Base-by-base conservation (phyloP, 2,797 vertebrate genomes). In the Hydrocynus forskahlii region DNA sequence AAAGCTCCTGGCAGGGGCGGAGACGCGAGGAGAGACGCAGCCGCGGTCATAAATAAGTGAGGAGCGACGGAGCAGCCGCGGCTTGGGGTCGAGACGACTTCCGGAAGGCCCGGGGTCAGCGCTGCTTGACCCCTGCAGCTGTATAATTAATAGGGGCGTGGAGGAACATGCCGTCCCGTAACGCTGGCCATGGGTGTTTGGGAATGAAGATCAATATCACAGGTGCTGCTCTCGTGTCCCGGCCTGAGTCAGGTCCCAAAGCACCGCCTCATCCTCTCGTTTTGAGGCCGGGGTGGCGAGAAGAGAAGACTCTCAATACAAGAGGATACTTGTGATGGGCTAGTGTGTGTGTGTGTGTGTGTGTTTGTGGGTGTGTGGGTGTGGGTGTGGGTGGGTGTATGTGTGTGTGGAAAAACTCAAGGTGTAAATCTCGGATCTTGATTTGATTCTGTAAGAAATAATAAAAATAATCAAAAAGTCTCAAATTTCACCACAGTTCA, bases 71-170 rank as follows among this genome's bases (percentile, higher is more conserved):
- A 82, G 55, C 63, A 59, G 73, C 74, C 52, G 76, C 52, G 73
- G 78, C 72, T 64, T 10, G 35, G 73, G 76, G 76, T 83, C 67
- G 52, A 54, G 64, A n/a, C 67, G 59, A 63, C 76, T 79, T 83
- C 17, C 66, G 82, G 85, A 84, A 81, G 68, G 70, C 12, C 14
- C 21, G 74, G 89, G 92, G 91, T 93, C 90, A 87, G 13, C 1
- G 71, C 89, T 87, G 89, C 88, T 88, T 23, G 85, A 91, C 90
- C 90, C 88, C 62, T 38, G 63, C 81, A 86, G 88, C 88, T 87
- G 88, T 81, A 90, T 92, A 89, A 89, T 91, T 93, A 91, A 92
- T 90, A 88, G 86, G 21, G 60, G 35, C 43, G 54, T 81, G 62
- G 71, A 69, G 83, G 81, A 84, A 84, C 87, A 86, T 87, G 85